These are phyloP conservation scores for Reticulitermes speratus DNA, from an alignment of 1,140 invertebrate genomes.

Conservation along the genomic window DNA sequence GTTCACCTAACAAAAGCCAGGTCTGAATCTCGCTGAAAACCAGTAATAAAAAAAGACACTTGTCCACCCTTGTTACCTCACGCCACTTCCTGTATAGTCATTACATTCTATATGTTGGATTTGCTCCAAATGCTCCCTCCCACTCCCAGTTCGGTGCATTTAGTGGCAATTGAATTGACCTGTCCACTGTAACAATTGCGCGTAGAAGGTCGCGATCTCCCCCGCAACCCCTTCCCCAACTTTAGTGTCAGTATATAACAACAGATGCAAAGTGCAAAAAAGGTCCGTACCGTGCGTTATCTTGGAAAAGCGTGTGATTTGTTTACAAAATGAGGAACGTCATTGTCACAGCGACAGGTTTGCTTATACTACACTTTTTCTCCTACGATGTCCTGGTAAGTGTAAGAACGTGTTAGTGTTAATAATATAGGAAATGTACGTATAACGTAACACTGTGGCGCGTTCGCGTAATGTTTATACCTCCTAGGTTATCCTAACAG, in stretches of 20 bases:
- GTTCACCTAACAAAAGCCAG: no score
- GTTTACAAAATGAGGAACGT: neutral
- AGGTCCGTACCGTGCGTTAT: neutral
- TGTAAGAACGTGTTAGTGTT: no score
- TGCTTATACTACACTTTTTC: neutral
- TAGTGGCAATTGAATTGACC: conserved; percentile 11
- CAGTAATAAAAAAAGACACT: no score
- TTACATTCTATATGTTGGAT: neutral
- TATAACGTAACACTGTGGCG: no score
- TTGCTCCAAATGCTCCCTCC: conserved; percentile 1
- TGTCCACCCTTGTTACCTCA: neutral
- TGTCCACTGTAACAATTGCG: neutral
- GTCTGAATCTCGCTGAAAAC: no score
- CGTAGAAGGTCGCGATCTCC: neutral
- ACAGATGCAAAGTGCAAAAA: neutral
- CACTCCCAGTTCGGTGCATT: neutral
- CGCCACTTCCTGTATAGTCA: neutral
- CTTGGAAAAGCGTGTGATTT: neutral
- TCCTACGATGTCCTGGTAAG: neutral
- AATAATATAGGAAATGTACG: no score
- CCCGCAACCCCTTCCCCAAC: neutral
- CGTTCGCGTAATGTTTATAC: no score
- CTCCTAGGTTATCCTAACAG: no score
- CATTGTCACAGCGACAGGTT: neutral
- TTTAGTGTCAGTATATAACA: neutral